Evolutionary conservation across 2,888 invertebrate genomes (phyloP).

Genomic region (Thymelicus sylvestris): DNA sequence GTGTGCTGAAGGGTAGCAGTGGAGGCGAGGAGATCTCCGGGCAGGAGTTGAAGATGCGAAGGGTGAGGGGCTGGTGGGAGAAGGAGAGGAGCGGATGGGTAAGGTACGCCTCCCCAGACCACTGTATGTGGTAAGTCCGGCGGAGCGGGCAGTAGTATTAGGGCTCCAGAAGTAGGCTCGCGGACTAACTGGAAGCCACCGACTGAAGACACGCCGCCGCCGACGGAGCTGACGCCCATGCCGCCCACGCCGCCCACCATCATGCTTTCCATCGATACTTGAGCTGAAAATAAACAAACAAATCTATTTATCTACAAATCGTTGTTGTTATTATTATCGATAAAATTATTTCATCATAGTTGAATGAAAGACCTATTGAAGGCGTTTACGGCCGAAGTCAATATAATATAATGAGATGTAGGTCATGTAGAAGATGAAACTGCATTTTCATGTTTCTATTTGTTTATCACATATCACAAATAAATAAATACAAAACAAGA

Average conservation of each 20-base stretch:
- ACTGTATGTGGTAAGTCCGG: slow-evolving; percentile 89
- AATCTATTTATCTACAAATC: neutral
- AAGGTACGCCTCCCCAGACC: slow-evolving; percentile 89
- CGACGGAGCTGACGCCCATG: slow-evolving; percentile 88
- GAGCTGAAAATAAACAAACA: slow-evolving; percentile 78
- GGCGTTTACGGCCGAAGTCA: no score
- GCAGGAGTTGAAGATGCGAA: slow-evolving; percentile 87
- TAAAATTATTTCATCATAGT: no score
- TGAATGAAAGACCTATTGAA: no score
- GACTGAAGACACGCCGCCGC: slow-evolving; percentile 85
- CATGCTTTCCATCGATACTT: slow-evolving; percentile 90
- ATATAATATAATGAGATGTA: no score
- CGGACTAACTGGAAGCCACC: slow-evolving; percentile 94
- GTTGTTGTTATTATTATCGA: no score
- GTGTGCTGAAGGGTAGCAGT: slow-evolving; percentile 88
- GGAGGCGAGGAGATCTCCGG: slow-evolving; percentile 87
- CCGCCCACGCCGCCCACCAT: slow-evolving; percentile 87
- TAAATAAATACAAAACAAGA: no score
- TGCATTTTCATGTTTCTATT: no score
- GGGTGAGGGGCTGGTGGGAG: slow-evolving; percentile 82
- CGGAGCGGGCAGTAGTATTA: slow-evolving; percentile 91
- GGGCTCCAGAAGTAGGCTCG: slow-evolving; percentile 93
- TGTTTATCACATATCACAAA: no score
- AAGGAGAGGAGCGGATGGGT: slow-evolving; percentile 71
- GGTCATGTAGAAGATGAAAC: no score